A percentile compares a stretch with the other conserved stretches of the same genome.
Evolutionary conservation across 2,797 vertebrate genomes (phyloP).

Genomic region (Lacerta bilineata): DNA sequence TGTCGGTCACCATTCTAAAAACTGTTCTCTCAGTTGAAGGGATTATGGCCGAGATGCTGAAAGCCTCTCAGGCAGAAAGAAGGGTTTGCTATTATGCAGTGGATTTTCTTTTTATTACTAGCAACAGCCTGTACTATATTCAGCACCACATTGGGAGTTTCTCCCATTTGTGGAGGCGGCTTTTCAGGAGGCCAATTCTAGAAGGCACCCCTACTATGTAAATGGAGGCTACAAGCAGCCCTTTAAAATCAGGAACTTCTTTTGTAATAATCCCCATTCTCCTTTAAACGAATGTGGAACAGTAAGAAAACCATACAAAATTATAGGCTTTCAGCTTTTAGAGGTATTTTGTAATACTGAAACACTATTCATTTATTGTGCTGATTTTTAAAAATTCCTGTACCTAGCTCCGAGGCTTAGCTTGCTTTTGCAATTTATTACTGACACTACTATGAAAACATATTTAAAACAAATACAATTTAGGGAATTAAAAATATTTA

Average conservation of each 20-base stretch:
- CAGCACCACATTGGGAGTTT: not conserved
- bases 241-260: not conserved
- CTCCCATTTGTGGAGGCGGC: not conserved
- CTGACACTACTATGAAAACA: conserved; percentile 14
- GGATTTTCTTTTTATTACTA: not conserved
- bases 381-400: conserved; percentile 23
- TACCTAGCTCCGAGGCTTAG: conserved; percentile 19
- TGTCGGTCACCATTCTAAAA: not conserved
- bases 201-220: not conserved
- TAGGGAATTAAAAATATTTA: conserved; percentile 46
- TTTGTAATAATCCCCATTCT: conserved; percentile 20
- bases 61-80: not conserved
- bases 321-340: conserved; percentile 34
- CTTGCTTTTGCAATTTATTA: conserved; percentile 32
- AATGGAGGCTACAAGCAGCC: not conserved
- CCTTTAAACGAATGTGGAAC: conserved; percentile 18
- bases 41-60: not conserved
- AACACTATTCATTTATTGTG: conserved; percentile 21
- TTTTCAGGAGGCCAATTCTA: not conserved
- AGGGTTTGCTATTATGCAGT: not conserved
- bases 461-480: conserved; percentile 24
- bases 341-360: conserved; percentile 2
- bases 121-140: not conserved
- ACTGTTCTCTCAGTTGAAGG: not conserved
- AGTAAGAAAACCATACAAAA: conserved; percentile 24